Evolutionary conservation across 2,888 invertebrate genomes (phyloP), one percentile per base, ranked within the genome.

Genomic region (Cheilosia grossa): DNA sequence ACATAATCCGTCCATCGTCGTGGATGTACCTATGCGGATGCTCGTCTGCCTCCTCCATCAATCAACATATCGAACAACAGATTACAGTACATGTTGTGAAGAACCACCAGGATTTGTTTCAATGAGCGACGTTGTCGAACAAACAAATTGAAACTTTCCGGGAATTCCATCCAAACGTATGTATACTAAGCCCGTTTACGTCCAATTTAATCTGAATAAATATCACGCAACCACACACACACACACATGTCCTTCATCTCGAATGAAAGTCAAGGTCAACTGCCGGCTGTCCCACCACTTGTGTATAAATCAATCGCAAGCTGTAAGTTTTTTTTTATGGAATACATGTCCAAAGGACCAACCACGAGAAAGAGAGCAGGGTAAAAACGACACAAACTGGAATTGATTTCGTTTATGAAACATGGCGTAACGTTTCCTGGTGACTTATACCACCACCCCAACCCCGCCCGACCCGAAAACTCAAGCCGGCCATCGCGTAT

Each of bases 101-200:
- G 61, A 51, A 42, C 42, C 44, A 49, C 42, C 37, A 54, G 70
- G 54, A 78, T 73, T 82, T 78, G 42, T 51, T 63, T 51, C 51
- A 51, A 21, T 58, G 44, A 44, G 27, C 63, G 70, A 37, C 19
- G 10, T 33, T 30, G 6, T 42, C 58, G 47, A 56, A 56, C 61
- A 82, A 81, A 81, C 81, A 81, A 85, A 81, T 85, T 85, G 81
- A 85, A 85, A 85, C 54, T 81, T 85, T 72, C 77, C 85, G 75
- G 81, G 80, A 66, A 85, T 72, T 77, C 47, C 70, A 61, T 75
- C 49, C 69, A 54, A 27, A 66, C 40, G 53, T 70, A n/a, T n/a
- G n/a, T n/a, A n/a, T n/a, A 75, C 66, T 67, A 67, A 85, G 81
- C 72, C 85, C 72, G 61, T 81, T 81, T 81, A 63, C 81, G 85